These are phyloP conservation scores for Trichosurus vulpecula DNA, from an alignment of 2,797 vertebrate species.

Conservation along the genomic window DNA sequence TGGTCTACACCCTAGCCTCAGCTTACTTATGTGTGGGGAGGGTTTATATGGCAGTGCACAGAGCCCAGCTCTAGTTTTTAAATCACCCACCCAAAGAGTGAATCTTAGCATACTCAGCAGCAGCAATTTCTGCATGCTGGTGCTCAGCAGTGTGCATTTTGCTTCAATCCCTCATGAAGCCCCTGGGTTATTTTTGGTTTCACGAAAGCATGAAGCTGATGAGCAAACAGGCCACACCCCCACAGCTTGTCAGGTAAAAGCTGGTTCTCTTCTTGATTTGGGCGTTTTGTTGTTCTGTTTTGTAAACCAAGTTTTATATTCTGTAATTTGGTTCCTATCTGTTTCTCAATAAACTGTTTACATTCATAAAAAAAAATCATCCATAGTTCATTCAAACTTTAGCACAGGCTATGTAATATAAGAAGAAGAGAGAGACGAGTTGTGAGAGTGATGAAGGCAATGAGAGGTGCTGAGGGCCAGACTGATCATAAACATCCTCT, in stretches of 20 bases:
- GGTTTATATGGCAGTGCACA: not conserved
- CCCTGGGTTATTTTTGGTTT: constrained; percentile 27
- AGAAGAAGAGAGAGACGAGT: too few relatives aligned
- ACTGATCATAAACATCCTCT: too few relatives aligned
- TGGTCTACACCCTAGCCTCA: constrained; percentile 27
- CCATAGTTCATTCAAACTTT: too few relatives aligned
- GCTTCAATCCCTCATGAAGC: constrained; percentile 2
- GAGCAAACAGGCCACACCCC: constrained; percentile 37
- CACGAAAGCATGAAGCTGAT: constrained; percentile 56
- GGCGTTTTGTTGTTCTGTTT: constrained; percentile 76
- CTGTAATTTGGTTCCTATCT: constrained; percentile 74
- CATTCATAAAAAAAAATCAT: constrained; percentile 61
- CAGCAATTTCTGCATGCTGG: constrained; percentile 10
- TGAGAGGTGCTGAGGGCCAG: too few relatives aligned
- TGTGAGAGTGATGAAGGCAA: too few relatives aligned
- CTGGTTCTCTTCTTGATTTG: constrained; percentile 68
- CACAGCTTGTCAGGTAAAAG: constrained; percentile 57
- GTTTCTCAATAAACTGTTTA: constrained; percentile 84
- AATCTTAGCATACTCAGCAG: not conserved
- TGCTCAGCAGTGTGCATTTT: constrained; percentile 17
- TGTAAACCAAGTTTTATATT: constrained; percentile 83
- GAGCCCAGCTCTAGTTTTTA: constrained; percentile 39
- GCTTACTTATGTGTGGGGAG: constrained; percentile 28
- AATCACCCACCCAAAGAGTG: constrained; percentile 42
- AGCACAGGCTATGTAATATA: too few relatives aligned